Evolutionary conservation across 2,888 invertebrate genomes (phyloP).

Genomic region (Tenthredo scrophulariae): DNA sequence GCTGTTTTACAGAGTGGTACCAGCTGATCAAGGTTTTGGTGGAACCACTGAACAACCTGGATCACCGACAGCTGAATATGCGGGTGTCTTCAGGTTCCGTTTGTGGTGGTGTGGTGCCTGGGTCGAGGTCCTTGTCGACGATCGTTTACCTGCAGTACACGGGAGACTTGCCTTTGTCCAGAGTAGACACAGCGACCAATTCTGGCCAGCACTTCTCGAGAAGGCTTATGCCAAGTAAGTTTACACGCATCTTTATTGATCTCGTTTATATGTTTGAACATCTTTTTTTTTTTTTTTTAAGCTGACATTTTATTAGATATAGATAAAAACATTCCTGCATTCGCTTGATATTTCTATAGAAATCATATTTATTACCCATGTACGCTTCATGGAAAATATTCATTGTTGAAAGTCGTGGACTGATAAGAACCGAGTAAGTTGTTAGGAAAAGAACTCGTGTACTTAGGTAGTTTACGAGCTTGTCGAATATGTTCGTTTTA

Average conservation of each 20-base stretch:
- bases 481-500: background rate
- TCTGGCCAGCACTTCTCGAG: slow-evolving; percentile 94
- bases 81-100: slow-evolving; percentile 92
- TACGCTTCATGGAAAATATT: background rate
- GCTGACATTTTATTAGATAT: background rate
- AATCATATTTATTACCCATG: background rate
- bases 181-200: slow-evolving; percentile 88
- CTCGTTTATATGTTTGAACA: background rate
- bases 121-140: slow-evolving; percentile 94
- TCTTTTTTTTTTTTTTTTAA: background rate
- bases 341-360: background rate
- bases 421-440: background rate
- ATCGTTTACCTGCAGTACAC: slow-evolving; percentile 92
- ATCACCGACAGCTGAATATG: slow-evolving; percentile 79
- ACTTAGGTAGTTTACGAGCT: slow-evolving; percentile 11
- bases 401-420: background rate
- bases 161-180: slow-evolving; percentile 93
- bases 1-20: slow-evolving; percentile 94
- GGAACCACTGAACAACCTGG: slow-evolving; percentile 78
- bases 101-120: slow-evolving; percentile 97
- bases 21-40: slow-evolving; percentile 92
- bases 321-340: background rate
- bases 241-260: slow-evolving; percentile 48
- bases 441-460: background rate
- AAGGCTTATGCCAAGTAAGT: slow-evolving; percentile 95